Evolutionary conservation across 2,797 vertebrate genomes (phyloP), one percentile per base, ranked within the genome.

Genomic region (Thripadectes ignobilis): DNA sequence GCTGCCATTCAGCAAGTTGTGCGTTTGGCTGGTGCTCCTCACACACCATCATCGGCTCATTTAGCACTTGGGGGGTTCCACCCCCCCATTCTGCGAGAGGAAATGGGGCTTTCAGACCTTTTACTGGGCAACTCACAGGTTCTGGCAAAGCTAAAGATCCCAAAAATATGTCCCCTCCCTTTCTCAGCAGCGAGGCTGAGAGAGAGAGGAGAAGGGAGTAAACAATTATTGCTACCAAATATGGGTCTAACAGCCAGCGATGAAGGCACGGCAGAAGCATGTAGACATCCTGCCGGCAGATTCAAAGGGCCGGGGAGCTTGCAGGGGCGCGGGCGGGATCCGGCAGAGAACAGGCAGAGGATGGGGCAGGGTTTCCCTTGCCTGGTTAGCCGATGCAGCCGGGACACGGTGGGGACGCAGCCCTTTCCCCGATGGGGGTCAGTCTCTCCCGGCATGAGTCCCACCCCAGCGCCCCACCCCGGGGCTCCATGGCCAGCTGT

Each of bases 161-260:
- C 30, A 41, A 75, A 96, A 93, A 51, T 72, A 92, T 87, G 86
- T 51, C 55, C 89, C 91, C 95, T 95, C 77, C 95, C 83, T 61
- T 89, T 38, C 89, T 61, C 24, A 72, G 88, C 84, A 75, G 74
- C 5, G 5, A 90, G 65, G 66, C 76, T 27, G 13, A 0, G 21
- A 27, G 67, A 85, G 65, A 71, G 67, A 72, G 57, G 23, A 90
- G 80, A 95, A 86, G 13, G 32, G 84, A 94, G 89, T 94, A 96
- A 96, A 95, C 96, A 95, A 90, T 93, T 86, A 95, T 90, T 83
- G 77, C 95, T 96, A 96, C 96, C 96, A 96, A 96, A 96, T 96
- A 96, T 96, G 96, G 96, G 36, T 95, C 92, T 78, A 96, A 94
- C 46, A 86, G 88, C 41, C 73, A 88, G 96, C 86, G 86, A 95